These are phyloP conservation scores for Alloscopus bannaensis DNA, from an alignment of 2,888 invertebrate genomes.

Conservation along the genomic window DNA sequence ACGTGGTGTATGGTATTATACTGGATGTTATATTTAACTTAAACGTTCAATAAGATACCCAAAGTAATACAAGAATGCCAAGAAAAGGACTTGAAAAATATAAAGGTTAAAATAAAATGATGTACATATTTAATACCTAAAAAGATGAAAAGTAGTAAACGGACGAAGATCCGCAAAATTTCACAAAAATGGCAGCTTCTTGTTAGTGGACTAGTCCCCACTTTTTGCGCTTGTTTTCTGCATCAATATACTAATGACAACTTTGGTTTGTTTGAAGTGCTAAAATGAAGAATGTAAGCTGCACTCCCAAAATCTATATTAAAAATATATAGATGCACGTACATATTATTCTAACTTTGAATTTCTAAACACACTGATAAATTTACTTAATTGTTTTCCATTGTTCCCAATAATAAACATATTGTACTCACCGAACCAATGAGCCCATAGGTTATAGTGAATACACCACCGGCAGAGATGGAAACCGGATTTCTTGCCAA, in stretches of 20 bases:
- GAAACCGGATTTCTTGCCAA: neutral
- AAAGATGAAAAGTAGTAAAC: neutral
- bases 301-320: neutral
- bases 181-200: neutral
- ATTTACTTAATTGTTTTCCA: neutral
- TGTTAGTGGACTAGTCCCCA: neutral
- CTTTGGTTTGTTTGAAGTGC: neutral
- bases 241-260: neutral
- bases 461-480: neutral
- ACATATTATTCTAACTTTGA: neutral
- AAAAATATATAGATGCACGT: neutral
- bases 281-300: conserved; percentile 11
- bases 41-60: too few relatives aligned
- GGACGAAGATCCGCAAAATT: too few relatives aligned
- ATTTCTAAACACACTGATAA: neutral
- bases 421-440: neutral
- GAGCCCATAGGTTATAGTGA: neutral
- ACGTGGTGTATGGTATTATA: too few relatives aligned
- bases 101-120: neutral
- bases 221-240: neutral
- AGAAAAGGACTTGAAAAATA: neutral
- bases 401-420: neutral
- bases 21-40: too few relatives aligned
- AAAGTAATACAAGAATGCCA: too few relatives aligned
- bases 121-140: neutral